Conservation (phyloP, 2,888 invertebrate genomes). For the Dasypogon diadema region DNA sequence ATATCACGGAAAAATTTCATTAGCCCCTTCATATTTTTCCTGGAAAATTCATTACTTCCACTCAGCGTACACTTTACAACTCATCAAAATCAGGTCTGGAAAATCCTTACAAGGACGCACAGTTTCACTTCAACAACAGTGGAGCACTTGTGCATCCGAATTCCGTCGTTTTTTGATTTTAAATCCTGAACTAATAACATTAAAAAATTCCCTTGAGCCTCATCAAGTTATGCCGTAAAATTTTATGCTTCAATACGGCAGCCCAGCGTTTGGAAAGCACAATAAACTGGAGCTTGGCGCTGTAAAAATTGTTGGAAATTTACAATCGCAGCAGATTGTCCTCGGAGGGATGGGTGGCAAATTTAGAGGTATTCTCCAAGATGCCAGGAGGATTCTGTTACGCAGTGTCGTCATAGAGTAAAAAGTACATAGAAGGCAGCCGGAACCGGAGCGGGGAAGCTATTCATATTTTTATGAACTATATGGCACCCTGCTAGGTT, state of each 20-base stretch:
- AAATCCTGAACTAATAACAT: constrained; percentile 39
- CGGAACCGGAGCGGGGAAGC: not conserved
- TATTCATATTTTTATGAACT: constrained; percentile 33
- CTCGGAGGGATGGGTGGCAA: not conserved
- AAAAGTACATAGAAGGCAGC: not conserved
- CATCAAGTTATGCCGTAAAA: constrained; percentile 31
- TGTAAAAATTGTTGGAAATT: constrained; percentile 27
- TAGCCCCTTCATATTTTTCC: constrained; percentile 27
- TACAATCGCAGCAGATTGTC: constrained; percentile 41
- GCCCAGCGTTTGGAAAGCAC: constrained; percentile 20
- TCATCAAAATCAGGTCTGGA: constrained; percentile 26
- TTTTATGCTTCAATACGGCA: constrained; percentile 34
- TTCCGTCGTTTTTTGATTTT: constrained; percentile 17
- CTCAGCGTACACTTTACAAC: constrained; percentile 23
- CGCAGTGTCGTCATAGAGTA: not conserved
- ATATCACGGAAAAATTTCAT: constrained; percentile 10
- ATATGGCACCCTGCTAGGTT: constrained; percentile 20
- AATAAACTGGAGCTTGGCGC: constrained; percentile 36
- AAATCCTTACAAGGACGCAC: constrained; percentile 9
- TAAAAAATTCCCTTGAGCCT: constrained; percentile 42
- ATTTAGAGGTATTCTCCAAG: not conserved
- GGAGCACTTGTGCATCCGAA: constrained; percentile 16
- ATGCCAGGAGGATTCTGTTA: not conserved
- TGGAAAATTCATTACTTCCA: constrained; percentile 13
- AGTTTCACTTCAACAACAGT: too few relatives aligned